A percentile compares a stretch with the other conserved stretches of the same genome.
Evolutionary conservation across 2,888 invertebrate genomes (phyloP).

Genomic region (Gasteruption jaculator): DNA sequence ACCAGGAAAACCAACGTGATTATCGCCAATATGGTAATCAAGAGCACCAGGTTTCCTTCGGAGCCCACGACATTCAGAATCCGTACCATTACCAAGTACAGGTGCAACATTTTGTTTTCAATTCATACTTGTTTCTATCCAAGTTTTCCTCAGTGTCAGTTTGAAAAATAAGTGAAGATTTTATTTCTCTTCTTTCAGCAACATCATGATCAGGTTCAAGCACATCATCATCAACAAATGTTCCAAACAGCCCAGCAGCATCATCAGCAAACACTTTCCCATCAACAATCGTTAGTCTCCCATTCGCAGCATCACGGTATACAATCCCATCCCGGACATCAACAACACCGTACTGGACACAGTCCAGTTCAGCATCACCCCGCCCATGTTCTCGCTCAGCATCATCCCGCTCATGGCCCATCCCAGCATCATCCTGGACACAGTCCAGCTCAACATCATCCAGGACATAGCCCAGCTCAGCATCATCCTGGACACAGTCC

Average conservation of each 20-base stretch:
- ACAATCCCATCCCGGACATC: slow-evolving; percentile 33
- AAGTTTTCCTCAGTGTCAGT: too few relatives aligned
- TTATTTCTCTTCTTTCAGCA: slow-evolving; percentile 26
- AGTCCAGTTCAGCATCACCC: slow-evolving; percentile 28
- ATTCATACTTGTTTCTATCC: too few relatives aligned
- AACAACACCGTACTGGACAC: slow-evolving; percentile 24
- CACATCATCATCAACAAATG: slow-evolving; percentile 44
- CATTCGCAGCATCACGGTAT: slow-evolving; percentile 26
- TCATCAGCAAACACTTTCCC: slow-evolving; percentile 28
- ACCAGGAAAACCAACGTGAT: slow-evolving; percentile 46
- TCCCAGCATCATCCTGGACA: slow-evolving; percentile 25
- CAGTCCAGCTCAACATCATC: slow-evolving; percentile 27
- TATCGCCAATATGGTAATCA: slow-evolving; percentile 34
- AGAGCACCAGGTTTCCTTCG: slow-evolving; percentile 38
- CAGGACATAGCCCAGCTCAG: slow-evolving; percentile 26
- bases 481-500: slow-evolving; percentile 48
- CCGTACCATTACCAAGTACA: slow-evolving; percentile 44
- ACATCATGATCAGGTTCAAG: slow-evolving; percentile 30
- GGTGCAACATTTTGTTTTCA: too few relatives aligned
- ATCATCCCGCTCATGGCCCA: slow-evolving; percentile 48
- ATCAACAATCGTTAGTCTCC: slow-evolving; percentile 19
- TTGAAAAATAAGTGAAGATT: too few relatives aligned
- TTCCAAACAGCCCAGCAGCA: slow-evolving; percentile 51
- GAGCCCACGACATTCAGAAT: slow-evolving; percentile 35
- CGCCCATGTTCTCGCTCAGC: slow-evolving; percentile 27